Evolutionary conservation across 2,888 invertebrate genomes (phyloP).

Genomic region (Tiliacea aurago): DNA sequence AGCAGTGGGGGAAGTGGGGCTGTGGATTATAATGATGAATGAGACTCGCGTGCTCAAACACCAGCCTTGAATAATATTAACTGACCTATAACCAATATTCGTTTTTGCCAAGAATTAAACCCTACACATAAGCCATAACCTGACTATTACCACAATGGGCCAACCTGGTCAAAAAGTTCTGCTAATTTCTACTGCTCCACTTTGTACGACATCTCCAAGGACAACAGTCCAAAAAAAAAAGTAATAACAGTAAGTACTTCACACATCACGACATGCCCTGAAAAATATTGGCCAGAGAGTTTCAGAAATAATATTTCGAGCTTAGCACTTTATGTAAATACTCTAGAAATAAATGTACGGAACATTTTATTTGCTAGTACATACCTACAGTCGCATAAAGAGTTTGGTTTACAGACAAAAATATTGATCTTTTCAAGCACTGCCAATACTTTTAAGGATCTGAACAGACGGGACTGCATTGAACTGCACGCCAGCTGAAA

Average conservation of each 20-base stretch:
- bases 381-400: slow-evolving; percentile 5
- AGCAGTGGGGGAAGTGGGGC: too few species aligned
- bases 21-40: too few species aligned
- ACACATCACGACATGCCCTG: slow-evolving; percentile 1
- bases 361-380: slow-evolving; percentile 26
- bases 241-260: slow-evolving; percentile 15
- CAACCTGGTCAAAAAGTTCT: not conserved
- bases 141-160: not conserved
- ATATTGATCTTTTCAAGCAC: not conserved
- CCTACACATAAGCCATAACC: not conserved
- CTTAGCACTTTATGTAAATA: slow-evolving; percentile 32
- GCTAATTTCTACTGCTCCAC: not conserved
- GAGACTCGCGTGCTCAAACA: too few species aligned
- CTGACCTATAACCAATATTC: not conserved
- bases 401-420: not conserved
- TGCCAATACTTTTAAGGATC: too few species aligned
- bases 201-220: not conserved
- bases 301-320: slow-evolving; percentile 23
- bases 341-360: not conserved
- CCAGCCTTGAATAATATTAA: too few species aligned
- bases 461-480: too few species aligned
- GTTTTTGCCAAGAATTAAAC: not conserved
- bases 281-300: slow-evolving; percentile 1
- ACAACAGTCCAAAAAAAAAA: slow-evolving; percentile 10
- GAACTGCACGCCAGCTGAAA: too few species aligned